phyloP scores from a whole-genome alignment of 64 coral and sea anemone genomes.

The Porites australiensis region DNA sequence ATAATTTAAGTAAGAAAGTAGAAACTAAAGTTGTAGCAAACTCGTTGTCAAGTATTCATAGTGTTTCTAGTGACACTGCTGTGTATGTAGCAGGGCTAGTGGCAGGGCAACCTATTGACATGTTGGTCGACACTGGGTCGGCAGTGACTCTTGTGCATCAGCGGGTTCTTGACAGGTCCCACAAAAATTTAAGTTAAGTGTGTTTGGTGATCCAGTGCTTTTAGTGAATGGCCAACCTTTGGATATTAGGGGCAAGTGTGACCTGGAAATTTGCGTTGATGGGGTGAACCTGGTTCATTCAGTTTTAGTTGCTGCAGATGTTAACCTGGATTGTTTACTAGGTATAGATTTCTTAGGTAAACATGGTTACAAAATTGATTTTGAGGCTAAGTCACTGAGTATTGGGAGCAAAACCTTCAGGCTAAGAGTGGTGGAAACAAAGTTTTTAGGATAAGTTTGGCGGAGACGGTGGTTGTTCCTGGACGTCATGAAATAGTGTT shows the following conservation, averaged over 20 bases:
- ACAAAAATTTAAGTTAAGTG: background rate
- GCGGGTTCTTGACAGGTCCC: background rate
- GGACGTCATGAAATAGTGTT: background rate
- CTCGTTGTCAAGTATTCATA: background rate
- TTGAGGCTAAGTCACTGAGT: too few species aligned
- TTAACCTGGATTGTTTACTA: background rate
- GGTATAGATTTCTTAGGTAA: background rate
- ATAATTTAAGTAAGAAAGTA: too few species aligned
- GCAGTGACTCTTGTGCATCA: too few species aligned
- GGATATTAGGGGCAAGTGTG: background rate
- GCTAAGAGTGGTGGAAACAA: background rate
- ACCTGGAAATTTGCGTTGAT: background rate
- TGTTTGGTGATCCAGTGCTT: background rate
- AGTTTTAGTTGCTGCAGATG: background rate
- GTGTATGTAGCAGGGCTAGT: background rate
- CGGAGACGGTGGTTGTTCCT: background rate
- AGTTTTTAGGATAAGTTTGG: constrained; percentile 3
- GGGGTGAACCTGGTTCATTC: background rate
- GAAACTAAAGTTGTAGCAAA: too few species aligned
- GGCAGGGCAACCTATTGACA: too few species aligned
- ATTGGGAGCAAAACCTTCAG: too few species aligned
- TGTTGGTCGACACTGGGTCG: too few species aligned
- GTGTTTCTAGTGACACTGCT: constrained; percentile 35
- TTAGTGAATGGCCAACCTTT: constrained; percentile 12
- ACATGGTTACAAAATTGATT: too few species aligned